Evolutionary conservation across 2,797 vertebrate species (phyloP).

Genomic region (Syngnathus acus): DNA sequence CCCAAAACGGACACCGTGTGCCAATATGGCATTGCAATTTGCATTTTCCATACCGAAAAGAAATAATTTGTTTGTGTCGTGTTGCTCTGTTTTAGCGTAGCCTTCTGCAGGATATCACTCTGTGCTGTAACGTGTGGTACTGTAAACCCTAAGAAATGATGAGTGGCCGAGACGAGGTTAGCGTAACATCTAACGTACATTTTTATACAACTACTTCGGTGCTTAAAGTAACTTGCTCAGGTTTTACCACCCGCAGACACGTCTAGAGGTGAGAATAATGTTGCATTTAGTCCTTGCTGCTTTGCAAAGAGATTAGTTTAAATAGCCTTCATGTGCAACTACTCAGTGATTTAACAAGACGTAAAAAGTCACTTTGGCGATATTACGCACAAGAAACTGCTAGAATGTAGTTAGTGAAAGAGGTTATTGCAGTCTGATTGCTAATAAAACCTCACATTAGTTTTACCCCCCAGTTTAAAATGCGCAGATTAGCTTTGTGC

Average conservation of each 20-base stretch:
- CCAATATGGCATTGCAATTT: background rate
- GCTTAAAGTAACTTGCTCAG: background rate
- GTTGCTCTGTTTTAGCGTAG: background rate
- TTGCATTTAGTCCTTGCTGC: background rate
- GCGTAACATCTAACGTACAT: background rate
- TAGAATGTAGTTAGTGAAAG: no score
- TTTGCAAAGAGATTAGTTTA: slow-evolving; percentile 9
- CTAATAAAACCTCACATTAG: background rate
- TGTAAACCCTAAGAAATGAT: background rate
- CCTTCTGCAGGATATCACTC: background rate
- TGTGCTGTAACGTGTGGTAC: background rate
- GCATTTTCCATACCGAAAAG: background rate
- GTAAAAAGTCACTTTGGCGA: background rate
- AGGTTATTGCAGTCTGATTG: no score
- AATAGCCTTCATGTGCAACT: slow-evolving; percentile 5
- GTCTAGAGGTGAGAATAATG: background rate
- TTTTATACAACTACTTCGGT: background rate
- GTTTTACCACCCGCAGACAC: background rate
- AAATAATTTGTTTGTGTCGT: background rate
- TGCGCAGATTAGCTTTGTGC: slow-evolving; percentile 25
- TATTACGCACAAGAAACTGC: background rate
- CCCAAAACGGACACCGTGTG: background rate
- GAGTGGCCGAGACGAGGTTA: background rate
- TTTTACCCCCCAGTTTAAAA: background rate
- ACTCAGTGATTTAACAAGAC: background rate